Conservation (phyloP, 1,140 invertebrate genomes). For the Aculops lycopersici region DNA sequence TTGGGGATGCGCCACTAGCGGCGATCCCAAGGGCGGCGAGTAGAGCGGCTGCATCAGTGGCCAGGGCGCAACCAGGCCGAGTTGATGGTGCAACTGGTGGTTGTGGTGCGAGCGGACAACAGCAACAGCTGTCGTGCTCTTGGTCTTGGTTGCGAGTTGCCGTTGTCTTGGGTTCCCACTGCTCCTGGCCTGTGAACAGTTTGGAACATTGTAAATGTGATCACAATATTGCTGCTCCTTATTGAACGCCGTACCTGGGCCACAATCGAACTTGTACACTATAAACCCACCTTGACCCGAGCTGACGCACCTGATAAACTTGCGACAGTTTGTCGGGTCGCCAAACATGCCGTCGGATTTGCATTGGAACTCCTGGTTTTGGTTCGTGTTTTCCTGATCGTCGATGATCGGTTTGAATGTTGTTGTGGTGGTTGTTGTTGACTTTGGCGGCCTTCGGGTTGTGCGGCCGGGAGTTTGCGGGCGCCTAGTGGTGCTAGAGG, state of each 20-base stretch:
- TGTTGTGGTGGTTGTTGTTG: background rate
- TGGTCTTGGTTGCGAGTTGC: no score
- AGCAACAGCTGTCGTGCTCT: no score
- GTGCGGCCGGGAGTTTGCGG: slow-evolving; percentile 4
- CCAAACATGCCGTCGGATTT: slow-evolving; percentile 5
- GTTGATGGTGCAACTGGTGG: no score
- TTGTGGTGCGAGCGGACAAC: no score
- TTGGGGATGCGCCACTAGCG: no score
- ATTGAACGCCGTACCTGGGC: slow-evolving; percentile 7
- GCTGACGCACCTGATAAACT: slow-evolving; percentile 8
- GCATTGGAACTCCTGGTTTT: slow-evolving; percentile 5
- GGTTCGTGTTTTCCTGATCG: background rate
- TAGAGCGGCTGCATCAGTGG: no score
- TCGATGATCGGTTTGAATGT: background rate
- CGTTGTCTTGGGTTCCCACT: no score
- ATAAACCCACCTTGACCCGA: background rate
- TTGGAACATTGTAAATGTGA: background rate
- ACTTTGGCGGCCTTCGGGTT: slow-evolving; percentile 1
- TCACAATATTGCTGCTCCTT: slow-evolving; percentile 1
- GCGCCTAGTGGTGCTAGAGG: slow-evolving; percentile 1
- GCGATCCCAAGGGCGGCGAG: no score
- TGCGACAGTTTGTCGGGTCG: slow-evolving; percentile 6
- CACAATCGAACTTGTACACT: slow-evolving; percentile 6
- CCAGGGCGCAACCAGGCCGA: no score
- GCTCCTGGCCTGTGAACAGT: no score